A percentile compares a stretch with the other conserved stretches of the same genome.
Conservation (phyloP, 1,140 invertebrate species). For the Sminthurinus signatus region DNA sequence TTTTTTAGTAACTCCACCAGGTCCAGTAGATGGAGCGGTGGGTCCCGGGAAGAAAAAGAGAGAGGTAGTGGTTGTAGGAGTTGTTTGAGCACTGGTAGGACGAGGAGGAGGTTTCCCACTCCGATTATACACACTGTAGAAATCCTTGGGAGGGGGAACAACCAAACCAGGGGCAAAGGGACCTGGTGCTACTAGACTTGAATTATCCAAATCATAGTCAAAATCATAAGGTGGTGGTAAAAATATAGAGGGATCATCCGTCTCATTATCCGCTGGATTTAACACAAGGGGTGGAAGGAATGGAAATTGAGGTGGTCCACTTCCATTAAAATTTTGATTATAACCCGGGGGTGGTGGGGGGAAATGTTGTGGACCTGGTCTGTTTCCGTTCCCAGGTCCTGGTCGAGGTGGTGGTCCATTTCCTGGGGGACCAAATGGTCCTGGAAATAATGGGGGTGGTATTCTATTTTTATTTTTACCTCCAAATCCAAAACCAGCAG, state of each 20-base stretch:
- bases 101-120: conserved; percentile 4
- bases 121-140: conserved; percentile 62
- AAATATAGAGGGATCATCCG: conserved; percentile 77
- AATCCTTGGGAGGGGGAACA: conserved; percentile 75
- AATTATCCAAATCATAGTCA: conserved; percentile 69
- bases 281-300: conserved; percentile 55
- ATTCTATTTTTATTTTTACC: too few species aligned
- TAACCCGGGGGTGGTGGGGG: conserved; percentile 27
- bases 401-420: not conserved
- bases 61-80: not conserved
- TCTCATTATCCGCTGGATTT: conserved; percentile 55
- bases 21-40: not conserved
- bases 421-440: not conserved
- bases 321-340: conserved; percentile 28
- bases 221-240: conserved; percentile 85
- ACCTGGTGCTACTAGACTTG: conserved; percentile 67
- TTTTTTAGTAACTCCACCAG: not conserved
- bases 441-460: not conserved
- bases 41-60: not conserved
- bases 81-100: not conserved
- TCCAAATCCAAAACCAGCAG: not conserved
- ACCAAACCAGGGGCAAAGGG: conserved; percentile 80
- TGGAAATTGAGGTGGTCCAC: conserved; percentile 53
- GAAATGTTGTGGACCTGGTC: not conserved
- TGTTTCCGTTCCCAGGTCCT: not conserved